Evolutionary conservation across 2,797 vertebrate species (phyloP).

Genomic region (Fistularia commersonii): DNA sequence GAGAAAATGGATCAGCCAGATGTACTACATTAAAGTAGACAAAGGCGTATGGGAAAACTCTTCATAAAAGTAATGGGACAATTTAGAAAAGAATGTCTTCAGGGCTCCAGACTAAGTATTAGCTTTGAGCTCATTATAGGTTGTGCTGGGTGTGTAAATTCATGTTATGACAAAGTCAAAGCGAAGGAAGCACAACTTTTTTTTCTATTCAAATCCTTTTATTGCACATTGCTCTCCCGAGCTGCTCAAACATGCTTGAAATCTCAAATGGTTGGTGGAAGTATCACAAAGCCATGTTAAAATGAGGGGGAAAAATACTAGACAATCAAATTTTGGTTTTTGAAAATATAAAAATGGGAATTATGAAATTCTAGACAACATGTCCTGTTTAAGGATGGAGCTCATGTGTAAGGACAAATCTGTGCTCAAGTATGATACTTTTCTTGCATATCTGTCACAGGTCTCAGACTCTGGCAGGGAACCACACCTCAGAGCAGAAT

Average conservation of each 20-base stretch:
- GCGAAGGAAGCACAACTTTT: not conserved
- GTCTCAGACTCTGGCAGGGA: no score
- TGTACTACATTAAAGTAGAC: slow-evolving; percentile 57
- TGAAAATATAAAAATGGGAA: no score
- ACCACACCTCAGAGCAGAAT: no score
- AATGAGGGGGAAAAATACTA: no score
- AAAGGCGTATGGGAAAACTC: slow-evolving; percentile 57
- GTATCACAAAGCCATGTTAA: not conserved
- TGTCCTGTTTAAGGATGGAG: no score
- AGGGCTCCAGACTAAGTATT: slow-evolving; percentile 24
- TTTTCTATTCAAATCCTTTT: slow-evolving; percentile 1
- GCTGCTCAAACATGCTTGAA: slow-evolving; percentile 2
- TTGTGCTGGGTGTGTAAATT: slow-evolving; percentile 17
- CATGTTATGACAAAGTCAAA: not conserved
- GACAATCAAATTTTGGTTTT: no score
- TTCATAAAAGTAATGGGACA: slow-evolving; percentile 48
- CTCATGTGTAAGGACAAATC: no score
- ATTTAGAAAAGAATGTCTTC: slow-evolving; percentile 42
- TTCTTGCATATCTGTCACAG: no score
- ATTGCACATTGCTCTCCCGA: not conserved
- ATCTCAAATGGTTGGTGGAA: not conserved
- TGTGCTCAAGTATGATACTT: no score
- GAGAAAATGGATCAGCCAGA: slow-evolving; percentile 58
- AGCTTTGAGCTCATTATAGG: slow-evolving; percentile 22
- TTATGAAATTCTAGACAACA: no score